Conservation (phyloP, 2,888 invertebrate species). For the Buathra laborator region DNA sequence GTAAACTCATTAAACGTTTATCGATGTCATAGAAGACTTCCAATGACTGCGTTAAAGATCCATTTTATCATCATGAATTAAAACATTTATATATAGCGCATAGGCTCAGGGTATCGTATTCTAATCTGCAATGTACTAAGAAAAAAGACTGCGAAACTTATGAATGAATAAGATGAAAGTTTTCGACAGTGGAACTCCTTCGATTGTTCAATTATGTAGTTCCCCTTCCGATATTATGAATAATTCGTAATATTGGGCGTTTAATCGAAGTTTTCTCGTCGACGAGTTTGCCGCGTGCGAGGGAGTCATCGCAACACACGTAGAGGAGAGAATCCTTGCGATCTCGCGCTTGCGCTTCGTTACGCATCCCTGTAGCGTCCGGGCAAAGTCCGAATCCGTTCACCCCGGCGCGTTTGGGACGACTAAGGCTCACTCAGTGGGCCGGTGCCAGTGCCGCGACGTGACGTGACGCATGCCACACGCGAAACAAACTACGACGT, state of each 20-base stretch:
- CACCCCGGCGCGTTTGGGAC: constrained; percentile 45
- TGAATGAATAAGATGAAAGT: not conserved
- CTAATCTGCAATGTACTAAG: not conserved
- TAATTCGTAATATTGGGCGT: not conserved
- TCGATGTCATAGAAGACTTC: not conserved
- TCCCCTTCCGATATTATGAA: not conserved
- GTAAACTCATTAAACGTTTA: not conserved
- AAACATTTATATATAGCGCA: not conserved
- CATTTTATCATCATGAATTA: not conserved
- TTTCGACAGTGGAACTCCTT: not conserved
- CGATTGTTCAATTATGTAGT: not conserved
- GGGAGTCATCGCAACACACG: not conserved
- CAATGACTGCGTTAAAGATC: not conserved
- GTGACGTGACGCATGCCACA: constrained; percentile 31
- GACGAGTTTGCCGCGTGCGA: constrained; percentile 8
- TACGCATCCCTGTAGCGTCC: constrained; percentile 53
- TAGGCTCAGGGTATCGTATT: not conserved
- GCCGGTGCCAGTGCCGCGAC: constrained; percentile 49
- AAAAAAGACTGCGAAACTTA: not conserved
- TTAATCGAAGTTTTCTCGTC: not conserved
- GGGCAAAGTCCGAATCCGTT: constrained; percentile 64
- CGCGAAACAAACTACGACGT: constrained; percentile 7
- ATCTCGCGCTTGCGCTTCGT: constrained; percentile 61
- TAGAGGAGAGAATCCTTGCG: constrained; percentile 13
- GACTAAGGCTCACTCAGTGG: constrained; percentile 37